phyloP scores from a whole-genome alignment of 2,888 invertebrate genomes.

The Pecten maximus region DNA sequence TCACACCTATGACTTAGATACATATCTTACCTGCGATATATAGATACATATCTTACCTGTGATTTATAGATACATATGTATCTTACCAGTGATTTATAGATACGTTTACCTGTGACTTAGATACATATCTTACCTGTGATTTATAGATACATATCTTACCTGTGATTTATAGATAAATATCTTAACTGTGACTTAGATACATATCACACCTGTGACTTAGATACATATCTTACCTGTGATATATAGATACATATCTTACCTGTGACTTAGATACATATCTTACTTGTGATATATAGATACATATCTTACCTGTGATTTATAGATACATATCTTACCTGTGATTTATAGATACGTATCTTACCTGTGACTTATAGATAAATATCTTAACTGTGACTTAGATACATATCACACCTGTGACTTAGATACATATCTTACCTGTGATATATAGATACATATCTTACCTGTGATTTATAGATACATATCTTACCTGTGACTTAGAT shows the following conservation, averaged over 20 bases:
- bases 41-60: neutral
- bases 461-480: neutral
- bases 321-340: neutral
- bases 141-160: neutral
- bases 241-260: conserved; percentile 3
- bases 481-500: too few species aligned
- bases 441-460: neutral
- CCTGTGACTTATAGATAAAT: neutral
- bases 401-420: too few species aligned
- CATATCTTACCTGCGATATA: neutral
- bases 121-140: too few species aligned
- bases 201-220: neutral
- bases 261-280: neutral
- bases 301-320: neutral
- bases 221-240: too few species aligned
- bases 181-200: neutral
- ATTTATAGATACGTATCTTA: neutral
- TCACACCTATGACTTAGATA: neutral
- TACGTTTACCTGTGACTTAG: too few species aligned
- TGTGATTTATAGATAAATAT: neutral
- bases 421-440: too few species aligned
- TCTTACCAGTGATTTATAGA: neutral
- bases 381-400: neutral
- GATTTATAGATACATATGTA: neutral
- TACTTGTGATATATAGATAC: neutral